Conservation (phyloP, 2,113 vertebrate species). For the Pimephales promelas region DNA sequence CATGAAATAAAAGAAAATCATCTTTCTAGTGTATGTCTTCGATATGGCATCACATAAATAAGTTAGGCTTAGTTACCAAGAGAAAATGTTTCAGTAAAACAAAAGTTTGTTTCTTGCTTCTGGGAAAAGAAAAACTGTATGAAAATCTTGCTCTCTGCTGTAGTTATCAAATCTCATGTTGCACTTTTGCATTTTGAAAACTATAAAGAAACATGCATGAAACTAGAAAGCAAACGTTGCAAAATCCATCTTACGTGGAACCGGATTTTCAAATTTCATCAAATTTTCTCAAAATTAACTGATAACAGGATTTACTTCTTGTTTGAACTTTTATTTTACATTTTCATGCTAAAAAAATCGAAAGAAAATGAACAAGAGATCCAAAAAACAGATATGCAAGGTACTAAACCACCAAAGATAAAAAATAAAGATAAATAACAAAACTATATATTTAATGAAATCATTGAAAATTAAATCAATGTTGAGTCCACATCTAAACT, state of each 20-base stretch:
- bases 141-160: not conserved
- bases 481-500: not conserved
- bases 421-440: no score
- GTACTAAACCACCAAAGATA: not conserved
- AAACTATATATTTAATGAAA: no score
- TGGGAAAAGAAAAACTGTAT: no score
- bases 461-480: no score
- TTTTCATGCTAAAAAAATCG: not conserved
- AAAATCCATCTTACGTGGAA: not conserved
- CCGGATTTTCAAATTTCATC: not conserved
- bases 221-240: not conserved
- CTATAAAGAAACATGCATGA: not conserved
- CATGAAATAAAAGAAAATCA: not conserved
- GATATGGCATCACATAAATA: not conserved
- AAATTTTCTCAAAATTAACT: not conserved
- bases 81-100: not conserved
- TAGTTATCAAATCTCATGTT: not conserved
- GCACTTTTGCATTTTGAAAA: not conserved
- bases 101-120: not conserved
- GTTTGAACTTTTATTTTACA: not conserved
- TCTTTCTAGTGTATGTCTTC: not conserved
- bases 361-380: not conserved
- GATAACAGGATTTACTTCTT: not conserved
- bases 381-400: not conserved
- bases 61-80: not conserved